Base-by-base conservation (phyloP, 2,888 invertebrate species). In the Epirrhoe alternata region DNA sequence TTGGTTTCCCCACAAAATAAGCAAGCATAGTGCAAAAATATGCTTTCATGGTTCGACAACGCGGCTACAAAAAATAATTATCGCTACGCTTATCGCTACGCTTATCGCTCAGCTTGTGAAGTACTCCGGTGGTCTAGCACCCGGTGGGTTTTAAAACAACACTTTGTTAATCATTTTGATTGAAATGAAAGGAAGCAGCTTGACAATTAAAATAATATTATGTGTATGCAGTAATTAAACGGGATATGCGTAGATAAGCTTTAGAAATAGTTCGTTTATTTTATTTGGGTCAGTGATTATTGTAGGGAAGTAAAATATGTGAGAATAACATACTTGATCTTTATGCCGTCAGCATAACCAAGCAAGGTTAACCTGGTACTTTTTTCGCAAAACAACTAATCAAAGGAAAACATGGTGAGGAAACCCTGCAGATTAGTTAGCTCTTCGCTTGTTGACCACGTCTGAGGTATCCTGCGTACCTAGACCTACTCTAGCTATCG, bases 111-210 rank as follows among this genome's bases (percentile, higher is more conserved):
- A 38, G 64, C 64, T 12, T 54, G 33, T 64, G 50, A 12, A 50
- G 30, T 17, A 14, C 17, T 16, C 24, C 14, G 10, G 49, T 10
- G 10, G 24, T 30, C 10, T 51, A 64, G 68, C 68, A 71, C 75
- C 72, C 68, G 59, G 69, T 69, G 61, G 65, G 69, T 74, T 78
- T 79, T 74, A 80, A 79, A 79, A 79, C 76, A 77, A 79, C 78
- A 81, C 78, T 80, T 82, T 79, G 77, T 79, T 81, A 79, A 81
- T 81, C 74, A 78, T 80, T 83, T 77, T 78, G 78, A 82, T 80
- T 78, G 80, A 78, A 82, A 78, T 70, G 76, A 75, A 81, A 81
- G 76, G 79, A 78, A 78, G 77, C 74, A 72, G 74, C 73, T 75
- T 76, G 77, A 75, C 75, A 77, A 81, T 79, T 78, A 77, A 77